Evolutionary conservation across 1,140 invertebrate genomes (phyloP).

Genomic region (Agraylea sexmaculata): DNA sequence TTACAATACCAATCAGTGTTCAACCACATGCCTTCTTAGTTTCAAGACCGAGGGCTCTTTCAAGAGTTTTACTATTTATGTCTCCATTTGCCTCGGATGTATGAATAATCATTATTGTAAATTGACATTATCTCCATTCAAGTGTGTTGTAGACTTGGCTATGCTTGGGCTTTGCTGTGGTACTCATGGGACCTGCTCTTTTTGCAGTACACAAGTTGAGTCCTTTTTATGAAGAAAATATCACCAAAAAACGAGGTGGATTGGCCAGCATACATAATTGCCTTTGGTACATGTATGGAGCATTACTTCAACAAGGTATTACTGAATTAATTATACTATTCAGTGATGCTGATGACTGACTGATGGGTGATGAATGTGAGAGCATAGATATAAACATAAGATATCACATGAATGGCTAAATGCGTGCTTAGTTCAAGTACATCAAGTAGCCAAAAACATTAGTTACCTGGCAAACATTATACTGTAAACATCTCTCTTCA

Average conservation of each 20-base stretch:
- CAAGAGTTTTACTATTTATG: constrained; percentile 69
- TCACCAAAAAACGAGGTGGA: constrained; percentile 43
- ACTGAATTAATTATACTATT: too few relatives aligned
- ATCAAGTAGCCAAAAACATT: too few relatives aligned
- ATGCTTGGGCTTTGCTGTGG: constrained; percentile 55
- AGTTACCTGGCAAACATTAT: too few relatives aligned
- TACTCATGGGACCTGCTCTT: constrained; percentile 68
- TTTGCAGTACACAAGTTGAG: constrained; percentile 61
- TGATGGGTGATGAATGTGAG: too few relatives aligned
- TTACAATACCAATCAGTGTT: constrained; percentile 62
- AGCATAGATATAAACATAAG: too few relatives aligned
- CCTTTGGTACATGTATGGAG: constrained; percentile 83
- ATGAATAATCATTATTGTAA: constrained; percentile 25
- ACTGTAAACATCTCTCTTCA: too few relatives aligned
- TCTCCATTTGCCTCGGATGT: constrained; percentile 71
- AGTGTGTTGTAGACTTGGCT: constrained; percentile 63
- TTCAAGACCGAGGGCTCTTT: constrained; percentile 60
- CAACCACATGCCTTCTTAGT: constrained; percentile 70
- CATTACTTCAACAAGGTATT: constrained; percentile 81
- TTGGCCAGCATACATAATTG: constrained; percentile 63
- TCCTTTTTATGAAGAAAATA: constrained; percentile 52
- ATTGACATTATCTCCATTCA: constrained; percentile 7
- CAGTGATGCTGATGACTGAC: too few relatives aligned
- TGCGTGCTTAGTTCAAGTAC: too few relatives aligned
- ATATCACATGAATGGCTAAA: too few relatives aligned